Evolutionary conservation across 2,113 vertebrate genomes (phyloP).

Genomic region (Chionomys nivalis): DNA sequence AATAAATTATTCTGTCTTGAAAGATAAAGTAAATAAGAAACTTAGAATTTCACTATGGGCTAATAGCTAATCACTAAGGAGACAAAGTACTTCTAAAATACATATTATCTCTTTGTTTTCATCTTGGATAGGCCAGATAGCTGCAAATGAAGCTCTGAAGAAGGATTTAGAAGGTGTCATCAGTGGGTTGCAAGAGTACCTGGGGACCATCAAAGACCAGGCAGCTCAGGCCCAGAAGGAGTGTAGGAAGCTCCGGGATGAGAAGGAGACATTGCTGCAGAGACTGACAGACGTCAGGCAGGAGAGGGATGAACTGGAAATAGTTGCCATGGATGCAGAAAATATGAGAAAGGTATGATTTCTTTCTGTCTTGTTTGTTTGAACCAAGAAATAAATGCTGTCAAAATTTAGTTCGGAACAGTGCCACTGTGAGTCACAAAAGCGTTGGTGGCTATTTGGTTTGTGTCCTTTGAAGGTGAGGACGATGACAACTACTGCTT

Average conservation of each 20-base stretch:
- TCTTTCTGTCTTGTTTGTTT: background rate
- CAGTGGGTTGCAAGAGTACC: slow-evolving; percentile 92
- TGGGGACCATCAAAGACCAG: slow-evolving; percentile 90
- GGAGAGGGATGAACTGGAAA: slow-evolving; percentile 88
- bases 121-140: slow-evolving; percentile 91
- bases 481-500: background rate
- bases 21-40: slow-evolving; percentile 39
- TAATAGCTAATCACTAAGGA: background rate
- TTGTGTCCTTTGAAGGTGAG: background rate
- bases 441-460: background rate
- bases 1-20: background rate
- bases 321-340: slow-evolving; percentile 86
- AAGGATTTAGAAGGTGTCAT: slow-evolving; percentile 93
- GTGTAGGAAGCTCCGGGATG: slow-evolving; percentile 87
- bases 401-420: background rate
- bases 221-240: slow-evolving; percentile 87
- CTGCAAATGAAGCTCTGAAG: slow-evolving; percentile 94
- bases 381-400: background rate
- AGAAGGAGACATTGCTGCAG: slow-evolving; percentile 88
- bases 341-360: slow-evolving; percentile 88
- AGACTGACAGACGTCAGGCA: slow-evolving; percentile 87
- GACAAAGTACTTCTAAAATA: slow-evolving; percentile 29
- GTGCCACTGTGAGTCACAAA: background rate
- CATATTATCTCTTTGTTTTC: slow-evolving; percentile 12
- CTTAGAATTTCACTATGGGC: slow-evolving; percentile 32